A percentile compares a stretch with the other conserved stretches of the same genome.
Evolutionary conservation across 2,888 invertebrate genomes (phyloP).

Genomic region (Lasioglossum lativentre): DNA sequence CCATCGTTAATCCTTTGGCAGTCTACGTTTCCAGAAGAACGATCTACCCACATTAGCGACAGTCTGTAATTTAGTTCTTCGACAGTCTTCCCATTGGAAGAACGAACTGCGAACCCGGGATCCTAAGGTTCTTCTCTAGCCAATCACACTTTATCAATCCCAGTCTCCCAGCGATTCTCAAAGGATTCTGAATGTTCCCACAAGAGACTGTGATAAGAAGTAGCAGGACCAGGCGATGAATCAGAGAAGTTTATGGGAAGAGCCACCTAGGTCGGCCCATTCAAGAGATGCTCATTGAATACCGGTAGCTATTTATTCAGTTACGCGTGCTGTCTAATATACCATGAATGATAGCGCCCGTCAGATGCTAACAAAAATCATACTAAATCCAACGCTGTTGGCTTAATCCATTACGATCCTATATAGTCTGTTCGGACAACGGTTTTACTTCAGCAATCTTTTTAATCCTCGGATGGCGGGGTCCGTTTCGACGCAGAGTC

Average conservation of each 20-base stretch:
- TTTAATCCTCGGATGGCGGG: no score
- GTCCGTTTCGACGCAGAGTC: no score
- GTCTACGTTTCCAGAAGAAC: background rate
- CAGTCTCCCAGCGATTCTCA: background rate
- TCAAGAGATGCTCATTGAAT: background rate
- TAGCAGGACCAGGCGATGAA: background rate
- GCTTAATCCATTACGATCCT: no score
- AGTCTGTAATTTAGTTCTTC: no score
- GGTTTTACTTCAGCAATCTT: no score
- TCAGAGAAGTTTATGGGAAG: background rate
- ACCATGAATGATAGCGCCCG: background rate
- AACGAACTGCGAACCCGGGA: no score
- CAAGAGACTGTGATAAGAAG: background rate
- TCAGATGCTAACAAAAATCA: background rate
- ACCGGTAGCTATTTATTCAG: slow-evolving; percentile 24
- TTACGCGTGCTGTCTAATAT: background rate
- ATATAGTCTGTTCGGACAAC: no score
- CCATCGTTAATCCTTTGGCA: background rate
- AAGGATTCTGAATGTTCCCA: background rate
- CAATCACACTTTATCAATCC: background rate
- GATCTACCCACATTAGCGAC: background rate
- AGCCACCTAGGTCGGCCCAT: background rate
- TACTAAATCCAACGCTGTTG: background rate
- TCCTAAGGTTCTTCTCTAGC: background rate
- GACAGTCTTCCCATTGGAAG: no score